Evolutionary conservation across 92 coral and sea anemone genomes (phyloP), one percentile per base, ranked within the genome.

Genomic region (Epizoanthus rinbou): DNA sequence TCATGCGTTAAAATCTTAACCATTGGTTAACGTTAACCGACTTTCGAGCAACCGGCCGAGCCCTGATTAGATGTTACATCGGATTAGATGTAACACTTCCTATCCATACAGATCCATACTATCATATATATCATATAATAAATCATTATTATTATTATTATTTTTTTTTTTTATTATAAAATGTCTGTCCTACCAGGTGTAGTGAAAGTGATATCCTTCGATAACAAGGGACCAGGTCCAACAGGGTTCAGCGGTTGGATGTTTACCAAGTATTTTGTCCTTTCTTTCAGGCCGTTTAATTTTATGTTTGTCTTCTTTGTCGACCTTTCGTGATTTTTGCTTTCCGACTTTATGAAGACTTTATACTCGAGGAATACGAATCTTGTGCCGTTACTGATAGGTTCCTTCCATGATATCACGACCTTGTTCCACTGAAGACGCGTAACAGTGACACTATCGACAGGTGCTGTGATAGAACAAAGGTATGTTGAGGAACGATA

Each of bases 361-460:
- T 72, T 52, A 16, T 35, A 62, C 33, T 63, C 72, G 6, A 84
- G 60, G 84, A 39, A 65, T 19, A 94, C 75, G 59, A 93, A 73
- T 58, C 83, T 83, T 57, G 83, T 25, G 7, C 78, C 57, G n/a
- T 71, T 63, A 14, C 33, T 41, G 33, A 85, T 58, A 5, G 98
- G 95, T 18, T 92, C 89, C 56, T 80, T 50, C 99, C 99, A 96
- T 68, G 91, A 75, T 18, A 93, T 19, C 39, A 47, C 73, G 54
- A 90, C 88, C 68, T 69, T 59, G 41, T 88, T 76, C 97, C 97
- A 93, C 58, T 60, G 78, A 19, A 70, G n/a, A n/a, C 83, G 85
- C 21, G 85, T 57, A 43, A 91, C 76, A 66, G 89, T 72, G 19
- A 88, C 82, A 57, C 91, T 82, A 23, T 50, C 41, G 3, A 88